These are phyloP conservation scores for Nomia melanderi DNA, from an alignment of 1,140 invertebrate genomes.

Conservation along the genomic window DNA sequence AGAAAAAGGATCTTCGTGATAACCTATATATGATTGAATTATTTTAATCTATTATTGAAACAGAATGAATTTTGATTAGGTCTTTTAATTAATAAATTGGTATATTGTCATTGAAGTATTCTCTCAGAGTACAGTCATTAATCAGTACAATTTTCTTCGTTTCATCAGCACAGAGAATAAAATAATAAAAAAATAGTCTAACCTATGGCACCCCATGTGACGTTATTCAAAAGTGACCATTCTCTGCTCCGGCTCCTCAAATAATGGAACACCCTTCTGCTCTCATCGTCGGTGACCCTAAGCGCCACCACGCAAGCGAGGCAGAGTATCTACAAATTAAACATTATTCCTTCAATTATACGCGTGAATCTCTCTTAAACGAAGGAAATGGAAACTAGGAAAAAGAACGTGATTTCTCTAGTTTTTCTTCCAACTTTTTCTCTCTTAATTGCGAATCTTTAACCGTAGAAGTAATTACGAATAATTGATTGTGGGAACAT, in stretches of 20 bases:
- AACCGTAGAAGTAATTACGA: neutral
- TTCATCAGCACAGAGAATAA: too few species aligned
- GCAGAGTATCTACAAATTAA: slow-evolving; percentile 83
- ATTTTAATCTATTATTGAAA: too few species aligned
- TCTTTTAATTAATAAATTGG: too few species aligned
- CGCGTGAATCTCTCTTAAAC: neutral
- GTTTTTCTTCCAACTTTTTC: neutral
- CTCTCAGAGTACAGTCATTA: too few species aligned
- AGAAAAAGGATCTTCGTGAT: too few species aligned
- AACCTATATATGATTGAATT: too few species aligned
- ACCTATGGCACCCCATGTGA: slow-evolving; percentile 87
- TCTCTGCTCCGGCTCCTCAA: slow-evolving; percentile 87
- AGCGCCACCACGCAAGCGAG: slow-evolving; percentile 85
- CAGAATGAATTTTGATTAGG: too few species aligned
- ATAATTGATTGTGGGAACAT: slow-evolving; percentile 27
- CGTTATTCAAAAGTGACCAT: slow-evolving; percentile 87
- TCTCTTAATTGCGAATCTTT: neutral
- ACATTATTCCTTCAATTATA: neutral
- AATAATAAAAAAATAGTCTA: slow-evolving; percentile 64
- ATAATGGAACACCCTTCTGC: slow-evolving; percentile 84
- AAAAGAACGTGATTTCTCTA: neutral
- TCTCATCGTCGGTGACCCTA: slow-evolving; percentile 87
- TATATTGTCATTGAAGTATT: too few species aligned
- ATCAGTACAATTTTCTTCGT: too few species aligned
- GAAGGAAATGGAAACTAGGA: neutral